Percentiles rank a stretch among this genome's conserved stretches.
Evolutionary conservation across 2,113 vertebrate species (phyloP).

Genomic region (Callipepla californica): DNA sequence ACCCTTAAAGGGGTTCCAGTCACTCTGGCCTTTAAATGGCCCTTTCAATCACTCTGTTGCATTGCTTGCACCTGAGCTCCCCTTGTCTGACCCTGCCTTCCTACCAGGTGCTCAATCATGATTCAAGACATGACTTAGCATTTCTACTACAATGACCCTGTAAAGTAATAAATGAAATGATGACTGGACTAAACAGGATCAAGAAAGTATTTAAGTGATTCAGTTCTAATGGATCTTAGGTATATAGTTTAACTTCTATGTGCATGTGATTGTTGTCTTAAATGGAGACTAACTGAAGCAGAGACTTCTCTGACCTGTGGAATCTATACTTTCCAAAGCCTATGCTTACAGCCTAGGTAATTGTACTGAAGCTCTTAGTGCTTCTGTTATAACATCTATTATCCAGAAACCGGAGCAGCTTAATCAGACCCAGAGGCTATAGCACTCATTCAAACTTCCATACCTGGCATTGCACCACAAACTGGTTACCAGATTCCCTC

Average conservation of each 20-base stretch:
- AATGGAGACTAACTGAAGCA: neutral
- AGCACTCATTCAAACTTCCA: neutral
- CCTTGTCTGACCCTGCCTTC: no score
- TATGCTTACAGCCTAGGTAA: neutral
- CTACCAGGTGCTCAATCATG: no score
- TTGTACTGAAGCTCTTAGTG: rapidly evolving
- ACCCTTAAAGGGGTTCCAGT: no score
- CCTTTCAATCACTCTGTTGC: no score
- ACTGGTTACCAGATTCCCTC: neutral
- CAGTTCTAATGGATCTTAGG: neutral
- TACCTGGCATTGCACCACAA: neutral
- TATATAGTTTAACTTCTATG: neutral
- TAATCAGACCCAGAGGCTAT: neutral
- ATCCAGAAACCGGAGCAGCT: neutral
- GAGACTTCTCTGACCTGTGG: neutral
- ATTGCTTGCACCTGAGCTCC: no score
- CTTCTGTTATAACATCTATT: neutral
- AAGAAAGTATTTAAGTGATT: neutral
- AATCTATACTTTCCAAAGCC: neutral
- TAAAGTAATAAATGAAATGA: neutral
- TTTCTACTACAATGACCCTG: neutral
- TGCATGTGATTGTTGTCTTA: neutral
- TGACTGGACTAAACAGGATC: neutral
- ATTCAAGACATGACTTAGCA: no score
- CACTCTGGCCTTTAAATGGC: no score